Evolutionary conservation across 2,113 vertebrate species (phyloP), one percentile per base, ranked within the genome.

Genomic region (Pygoscelis adeliae): DNA sequence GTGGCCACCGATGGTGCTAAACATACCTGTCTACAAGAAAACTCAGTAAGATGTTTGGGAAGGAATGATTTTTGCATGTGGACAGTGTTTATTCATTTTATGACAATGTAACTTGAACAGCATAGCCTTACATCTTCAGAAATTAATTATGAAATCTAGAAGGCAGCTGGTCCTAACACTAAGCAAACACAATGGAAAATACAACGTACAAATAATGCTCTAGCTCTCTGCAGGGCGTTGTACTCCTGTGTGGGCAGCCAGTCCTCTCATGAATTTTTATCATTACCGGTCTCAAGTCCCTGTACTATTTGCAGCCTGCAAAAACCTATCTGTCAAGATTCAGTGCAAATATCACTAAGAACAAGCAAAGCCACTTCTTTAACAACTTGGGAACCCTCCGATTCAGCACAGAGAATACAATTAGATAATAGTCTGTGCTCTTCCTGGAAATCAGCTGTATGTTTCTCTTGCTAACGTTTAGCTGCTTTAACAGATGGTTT

Each of bases 341-440:
- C 50, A 32, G 19, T 83, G 59, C 38, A 77, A 63, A 34, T 49
- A 82, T 23, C 53, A 44, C 44, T 69, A 70, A 55, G 36, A 74
- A 81, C 25, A 42, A 82, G 62, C 36, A 90, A 90, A 61, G 11
- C 16, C 34, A 27, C 47, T 81, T 84, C 6, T 44, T 82, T 67
- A 81, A 62, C 3, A 5, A 7, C 46, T 69, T 12, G 40, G 49
- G 70, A 91, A 26, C 44, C 11, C 13, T 59, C 6, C 0, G 0
- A 26, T 47, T 82, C 20, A 69, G 18, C 73, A 63, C 42, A 65
- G 76, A n/a, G n/a, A 56, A 61, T 53, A 49, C 20, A 55, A 49
- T 55, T 55, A 36, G 67, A 6, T 63, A 61, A 55, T 3, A 76
- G 63, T 32, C 21, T 38, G 26, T 38, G n/a, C 20, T 67, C 9